Evolutionary conservation across 2,888 invertebrate genomes (phyloP).

Genomic region (Copidosoma aretas): DNA sequence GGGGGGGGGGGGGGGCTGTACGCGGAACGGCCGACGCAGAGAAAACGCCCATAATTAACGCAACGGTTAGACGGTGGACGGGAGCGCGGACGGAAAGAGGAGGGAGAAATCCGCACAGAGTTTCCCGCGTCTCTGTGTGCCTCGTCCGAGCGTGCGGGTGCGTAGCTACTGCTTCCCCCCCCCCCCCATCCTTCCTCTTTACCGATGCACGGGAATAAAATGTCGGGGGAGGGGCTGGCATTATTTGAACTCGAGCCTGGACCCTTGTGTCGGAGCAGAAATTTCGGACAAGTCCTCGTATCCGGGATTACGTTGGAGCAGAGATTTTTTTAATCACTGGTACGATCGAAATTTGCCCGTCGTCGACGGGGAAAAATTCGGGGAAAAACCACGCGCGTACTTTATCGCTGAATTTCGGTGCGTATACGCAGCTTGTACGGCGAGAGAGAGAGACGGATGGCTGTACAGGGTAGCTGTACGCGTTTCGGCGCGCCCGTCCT

Average conservation of each 20-base stretch:
- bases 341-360: too few species aligned
- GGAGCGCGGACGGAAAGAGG: not conserved
- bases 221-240: not conserved
- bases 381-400: too few species aligned
- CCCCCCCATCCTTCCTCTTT: not conserved
- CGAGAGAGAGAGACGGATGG: too few species aligned
- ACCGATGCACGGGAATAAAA: not conserved
- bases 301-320: not conserved
- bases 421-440: not conserved
- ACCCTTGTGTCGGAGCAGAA: not conserved
- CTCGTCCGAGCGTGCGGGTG: not conserved
- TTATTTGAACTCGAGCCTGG: not conserved
- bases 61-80: slow-evolving; percentile 16
- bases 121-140: slow-evolving; percentile 13
- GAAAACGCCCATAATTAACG: slow-evolving; percentile 38
- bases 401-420: too few species aligned
- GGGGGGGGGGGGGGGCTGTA: not conserved
- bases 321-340: too few species aligned
- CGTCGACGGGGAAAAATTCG: too few species aligned
- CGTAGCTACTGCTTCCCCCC: not conserved
- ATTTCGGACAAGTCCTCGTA: too few species aligned
- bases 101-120: slow-evolving; percentile 12
- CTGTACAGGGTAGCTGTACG: too few species aligned
- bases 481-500: too few species aligned
- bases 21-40: slow-evolving; percentile 23